Evolutionary conservation across 2,113 vertebrate genomes (phyloP).

Genomic region (Lamprologus sp.): DNA sequence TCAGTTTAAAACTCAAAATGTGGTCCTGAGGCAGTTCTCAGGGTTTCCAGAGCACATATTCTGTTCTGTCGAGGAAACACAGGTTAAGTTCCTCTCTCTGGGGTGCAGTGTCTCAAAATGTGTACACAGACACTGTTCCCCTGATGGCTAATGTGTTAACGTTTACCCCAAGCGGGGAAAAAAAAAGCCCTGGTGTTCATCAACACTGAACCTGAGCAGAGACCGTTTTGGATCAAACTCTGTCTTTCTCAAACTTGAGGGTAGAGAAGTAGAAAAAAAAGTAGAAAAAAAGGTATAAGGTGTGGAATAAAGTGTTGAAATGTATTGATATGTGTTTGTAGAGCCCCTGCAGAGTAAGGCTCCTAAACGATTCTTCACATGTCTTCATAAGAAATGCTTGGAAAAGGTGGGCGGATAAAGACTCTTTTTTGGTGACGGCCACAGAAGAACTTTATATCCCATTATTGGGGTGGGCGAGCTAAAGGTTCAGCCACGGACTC

Average conservation of each 20-base stretch:
- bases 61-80: constrained; percentile 21
- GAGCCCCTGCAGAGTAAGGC: not conserved
- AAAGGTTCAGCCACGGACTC: not conserved
- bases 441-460: constrained; percentile 12
- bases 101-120: constrained; percentile 36
- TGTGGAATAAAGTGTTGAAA: not conserved
- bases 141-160: constrained; percentile 40
- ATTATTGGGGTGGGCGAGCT: not conserved
- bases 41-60: constrained; percentile 38
- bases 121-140: constrained; percentile 17
- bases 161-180: not conserved
- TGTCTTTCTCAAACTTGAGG: not conserved
- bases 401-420: constrained; percentile 24
- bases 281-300: constrained; percentile 1
- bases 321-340: not conserved
- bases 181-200: constrained; percentile 33
- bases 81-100: constrained; percentile 40
- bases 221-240: constrained; percentile 16
- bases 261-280: constrained; percentile 2
- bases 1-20: constrained; percentile 14
- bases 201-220: constrained; percentile 36
- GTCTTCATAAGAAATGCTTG: constrained; percentile 19
- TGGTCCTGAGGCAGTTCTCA: constrained; percentile 26
- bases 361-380: constrained; percentile 19
- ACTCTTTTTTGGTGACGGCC: constrained; percentile 5